These are phyloP conservation scores for Zosterops hypoxanthus DNA, from an alignment of 2,113 vertebrate species.

Conservation along the genomic window DNA sequence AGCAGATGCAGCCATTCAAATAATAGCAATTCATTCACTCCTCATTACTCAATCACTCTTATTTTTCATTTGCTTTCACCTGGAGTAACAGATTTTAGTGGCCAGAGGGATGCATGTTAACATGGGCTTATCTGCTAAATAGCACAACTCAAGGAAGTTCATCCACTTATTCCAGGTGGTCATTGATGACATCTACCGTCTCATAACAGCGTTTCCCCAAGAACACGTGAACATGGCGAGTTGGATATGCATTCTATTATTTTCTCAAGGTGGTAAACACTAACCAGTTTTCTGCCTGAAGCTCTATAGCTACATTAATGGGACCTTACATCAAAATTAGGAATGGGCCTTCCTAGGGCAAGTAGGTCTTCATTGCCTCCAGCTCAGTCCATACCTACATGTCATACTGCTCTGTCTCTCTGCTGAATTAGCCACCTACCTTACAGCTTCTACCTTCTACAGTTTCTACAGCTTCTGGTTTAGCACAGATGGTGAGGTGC, in stretches of 20 bases:
- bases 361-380: background rate
- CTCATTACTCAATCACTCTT: background rate
- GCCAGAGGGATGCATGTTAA: background rate
- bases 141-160: background rate
- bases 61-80: constrained; percentile 20
- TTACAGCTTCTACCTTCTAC: background rate
- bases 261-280: background rate
- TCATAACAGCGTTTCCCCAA: background rate
- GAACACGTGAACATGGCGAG: fast-evolving
- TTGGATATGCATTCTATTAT: background rate
- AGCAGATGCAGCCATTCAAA: constrained; percentile 5
- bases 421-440: background rate
- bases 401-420: background rate
- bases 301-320: background rate
- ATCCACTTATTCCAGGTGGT: background rate
- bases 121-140: background rate
- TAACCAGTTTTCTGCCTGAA: background rate
- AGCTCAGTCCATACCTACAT: background rate
- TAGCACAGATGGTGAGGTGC: too few species aligned
- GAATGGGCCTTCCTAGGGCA: background rate
- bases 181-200: background rate
- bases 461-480: too few species aligned
- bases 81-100: background rate
- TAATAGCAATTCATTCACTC: background rate
- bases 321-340: background rate